Conservation (phyloP, 2,888 invertebrate genomes). For the Pristionchus entomophagus region DNA sequence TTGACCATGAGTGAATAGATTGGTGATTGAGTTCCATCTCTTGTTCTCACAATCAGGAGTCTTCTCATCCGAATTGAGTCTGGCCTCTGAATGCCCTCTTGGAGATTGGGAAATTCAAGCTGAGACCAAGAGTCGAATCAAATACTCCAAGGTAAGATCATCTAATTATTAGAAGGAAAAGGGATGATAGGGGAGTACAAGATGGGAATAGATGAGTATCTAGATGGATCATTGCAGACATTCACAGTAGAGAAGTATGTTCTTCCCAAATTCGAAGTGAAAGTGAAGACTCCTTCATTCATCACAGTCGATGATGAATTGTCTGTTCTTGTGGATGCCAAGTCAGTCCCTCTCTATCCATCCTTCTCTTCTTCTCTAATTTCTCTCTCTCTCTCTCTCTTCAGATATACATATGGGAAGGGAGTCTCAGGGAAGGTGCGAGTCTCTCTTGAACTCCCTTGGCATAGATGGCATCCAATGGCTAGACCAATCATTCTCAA, state of each 20-base stretch:
- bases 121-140: slow-evolving; percentile 65
- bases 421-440: slow-evolving; percentile 80
- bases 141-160: slow-evolving; percentile 53
- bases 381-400: too few species aligned
- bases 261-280: slow-evolving; percentile 92
- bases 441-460: slow-evolving; percentile 71
- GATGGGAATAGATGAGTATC: too few species aligned
- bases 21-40: too few species aligned
- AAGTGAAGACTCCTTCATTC: slow-evolving; percentile 87
- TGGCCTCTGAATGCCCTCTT: slow-evolving; percentile 76
- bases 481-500: slow-evolving; percentile 53
- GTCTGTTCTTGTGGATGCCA: slow-evolving; percentile 86
- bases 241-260: slow-evolving; percentile 89
- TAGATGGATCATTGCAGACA: slow-evolving; percentile 77
- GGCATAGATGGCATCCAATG: slow-evolving; percentile 66
- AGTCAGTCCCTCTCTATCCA: slow-evolving; percentile 78
- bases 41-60: slow-evolving; percentile 74
- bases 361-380: too few species aligned
- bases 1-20: too few species aligned
- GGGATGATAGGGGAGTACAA: too few species aligned
- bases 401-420: too few species aligned
- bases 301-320: slow-evolving; percentile 87
- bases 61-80: slow-evolving; percentile 72
- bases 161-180: too few species aligned
- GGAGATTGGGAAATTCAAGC: slow-evolving; percentile 76